phyloP scores from a whole-genome alignment of 1,140 invertebrate species.

The Fopius arisanus region DNA sequence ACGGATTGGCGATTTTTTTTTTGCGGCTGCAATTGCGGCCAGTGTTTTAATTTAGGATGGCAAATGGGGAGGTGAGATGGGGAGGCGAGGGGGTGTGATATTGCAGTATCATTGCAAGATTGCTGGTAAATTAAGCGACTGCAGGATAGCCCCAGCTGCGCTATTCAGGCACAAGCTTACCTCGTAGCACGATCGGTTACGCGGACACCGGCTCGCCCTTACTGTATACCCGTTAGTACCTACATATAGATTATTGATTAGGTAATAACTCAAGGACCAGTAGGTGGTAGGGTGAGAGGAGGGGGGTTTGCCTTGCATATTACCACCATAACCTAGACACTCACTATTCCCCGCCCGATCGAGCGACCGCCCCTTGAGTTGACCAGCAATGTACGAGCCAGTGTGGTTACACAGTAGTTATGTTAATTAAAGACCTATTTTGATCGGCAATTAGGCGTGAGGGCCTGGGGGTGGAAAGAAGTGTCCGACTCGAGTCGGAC shows the following conservation, averaged over 20 bases:
- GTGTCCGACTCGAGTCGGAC: too few relatives aligned
- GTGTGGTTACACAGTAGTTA: slow-evolving; percentile 57
- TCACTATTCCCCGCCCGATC: background rate
- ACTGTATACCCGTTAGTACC: slow-evolving; percentile 32
- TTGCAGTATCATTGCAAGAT: slow-evolving; percentile 27
- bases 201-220: slow-evolving; percentile 51
- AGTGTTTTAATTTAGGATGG: background rate
- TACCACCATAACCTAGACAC: slow-evolving; percentile 52
- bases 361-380: slow-evolving; percentile 38
- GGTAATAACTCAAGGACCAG: slow-evolving; percentile 65
- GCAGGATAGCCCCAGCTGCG: slow-evolving; percentile 50
- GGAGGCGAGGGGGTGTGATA: too few relatives aligned
- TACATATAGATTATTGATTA: slow-evolving; percentile 60
- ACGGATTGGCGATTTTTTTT: too few relatives aligned
- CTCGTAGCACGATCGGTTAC: slow-evolving; percentile 51
- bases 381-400: slow-evolving; percentile 2
- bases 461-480: background rate
- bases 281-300: slow-evolving; percentile 40
- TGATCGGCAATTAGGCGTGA: background rate
- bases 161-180: slow-evolving; percentile 56
- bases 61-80: too few relatives aligned
- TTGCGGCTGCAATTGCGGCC: background rate
- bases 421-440: slow-evolving; percentile 53
- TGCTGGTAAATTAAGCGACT: slow-evolving; percentile 32
- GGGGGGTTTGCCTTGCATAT: slow-evolving; percentile 47